Evolutionary conservation across 2,113 vertebrate genomes (phyloP).

Genomic region (Pimephales promelas): DNA sequence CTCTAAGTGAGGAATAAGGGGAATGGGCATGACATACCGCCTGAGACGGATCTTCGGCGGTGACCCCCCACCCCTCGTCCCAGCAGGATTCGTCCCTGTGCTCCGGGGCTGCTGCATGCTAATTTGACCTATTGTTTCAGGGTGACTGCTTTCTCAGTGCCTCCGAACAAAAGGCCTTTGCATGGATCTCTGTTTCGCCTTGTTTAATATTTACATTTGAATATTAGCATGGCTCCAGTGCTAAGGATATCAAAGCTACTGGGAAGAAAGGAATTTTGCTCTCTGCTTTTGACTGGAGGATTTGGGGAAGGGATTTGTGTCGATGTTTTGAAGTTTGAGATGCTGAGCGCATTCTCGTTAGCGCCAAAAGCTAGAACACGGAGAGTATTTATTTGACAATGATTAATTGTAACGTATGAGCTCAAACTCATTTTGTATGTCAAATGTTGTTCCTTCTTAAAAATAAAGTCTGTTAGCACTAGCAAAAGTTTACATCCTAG

Average conservation of each 20-base stretch:
- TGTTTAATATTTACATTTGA: constrained; percentile 81
- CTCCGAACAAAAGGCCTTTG: constrained; percentile 82
- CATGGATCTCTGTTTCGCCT: constrained; percentile 73
- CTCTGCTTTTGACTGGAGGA: constrained; percentile 49
- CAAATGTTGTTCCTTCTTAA: background rate
- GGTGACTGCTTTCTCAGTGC: constrained; percentile 84
- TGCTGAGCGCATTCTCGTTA: background rate
- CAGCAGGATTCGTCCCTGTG: constrained; percentile 80
- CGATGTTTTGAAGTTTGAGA: background rate
- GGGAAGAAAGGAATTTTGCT: constrained; percentile 54
- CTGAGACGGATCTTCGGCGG: constrained; percentile 74
- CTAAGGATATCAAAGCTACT: constrained; percentile 58
- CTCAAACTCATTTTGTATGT: background rate
- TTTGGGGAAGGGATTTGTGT: constrained; percentile 20
- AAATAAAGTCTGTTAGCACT: background rate
- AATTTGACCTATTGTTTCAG: constrained; percentile 88
- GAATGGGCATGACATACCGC: constrained; percentile 77
- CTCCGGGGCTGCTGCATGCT: constrained; percentile 78
- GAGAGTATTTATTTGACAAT: background rate
- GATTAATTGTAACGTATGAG: background rate
- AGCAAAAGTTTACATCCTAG: background rate
- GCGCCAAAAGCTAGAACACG: background rate
- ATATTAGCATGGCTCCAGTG: constrained; percentile 74
- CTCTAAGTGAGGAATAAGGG: constrained; percentile 70
- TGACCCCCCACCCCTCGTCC: constrained; percentile 69